Evolutionary conservation across 2,113 vertebrate species (phyloP).

Genomic region (Eudorcas thomsonii): DNA sequence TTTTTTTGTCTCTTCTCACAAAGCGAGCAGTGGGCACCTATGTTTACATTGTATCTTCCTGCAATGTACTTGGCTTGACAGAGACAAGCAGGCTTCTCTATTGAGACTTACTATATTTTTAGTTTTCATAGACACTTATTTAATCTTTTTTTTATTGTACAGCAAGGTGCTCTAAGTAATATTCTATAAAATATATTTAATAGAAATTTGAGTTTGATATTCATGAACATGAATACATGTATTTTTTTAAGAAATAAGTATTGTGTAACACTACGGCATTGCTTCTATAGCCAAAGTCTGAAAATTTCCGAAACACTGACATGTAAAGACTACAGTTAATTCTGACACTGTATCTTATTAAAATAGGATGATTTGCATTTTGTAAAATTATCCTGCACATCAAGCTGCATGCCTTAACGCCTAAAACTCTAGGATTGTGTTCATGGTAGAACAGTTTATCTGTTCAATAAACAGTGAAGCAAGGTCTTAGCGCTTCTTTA

Average conservation of each 20-base stretch:
- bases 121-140: slow-evolving; percentile 84
- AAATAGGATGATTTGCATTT: slow-evolving; percentile 81
- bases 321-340: slow-evolving; percentile 80
- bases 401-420: slow-evolving; percentile 84
- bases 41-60: slow-evolving; percentile 63
- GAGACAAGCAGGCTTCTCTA: slow-evolving; percentile 67
- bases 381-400: slow-evolving; percentile 80
- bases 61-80: slow-evolving; percentile 63
- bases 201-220: slow-evolving; percentile 86
- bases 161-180: slow-evolving; percentile 86
- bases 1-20: slow-evolving; percentile 33
- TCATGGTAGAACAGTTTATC: slow-evolving; percentile 70
- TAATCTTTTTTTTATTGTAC: slow-evolving; percentile 84
- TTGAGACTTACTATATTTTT: slow-evolving; percentile 72
- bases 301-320: slow-evolving; percentile 80
- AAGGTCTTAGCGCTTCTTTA: slow-evolving; percentile 79
- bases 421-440: slow-evolving; percentile 78
- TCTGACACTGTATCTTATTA: slow-evolving; percentile 77
- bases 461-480: slow-evolving; percentile 78
- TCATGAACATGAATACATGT: slow-evolving; percentile 84
- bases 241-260: slow-evolving; percentile 89
- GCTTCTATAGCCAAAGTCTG: slow-evolving; percentile 87
- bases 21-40: slow-evolving; percentile 52
- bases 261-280: slow-evolving; percentile 86
- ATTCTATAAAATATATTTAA: slow-evolving; percentile 87